Conservation (phyloP, 2,797 vertebrate species). For the Mallotus villosus region DNA sequence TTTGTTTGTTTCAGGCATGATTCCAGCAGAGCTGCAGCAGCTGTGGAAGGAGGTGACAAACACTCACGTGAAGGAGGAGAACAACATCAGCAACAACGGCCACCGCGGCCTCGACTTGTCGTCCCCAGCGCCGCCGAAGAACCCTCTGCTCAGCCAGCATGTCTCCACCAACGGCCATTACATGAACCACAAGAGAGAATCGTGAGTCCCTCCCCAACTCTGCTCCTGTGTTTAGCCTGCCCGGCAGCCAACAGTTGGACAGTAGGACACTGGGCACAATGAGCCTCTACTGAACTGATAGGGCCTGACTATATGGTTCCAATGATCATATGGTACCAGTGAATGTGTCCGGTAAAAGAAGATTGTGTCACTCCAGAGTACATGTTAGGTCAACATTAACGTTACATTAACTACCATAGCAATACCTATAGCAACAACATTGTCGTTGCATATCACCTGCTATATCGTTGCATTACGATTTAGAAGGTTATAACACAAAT, state of each 20-base stretch:
- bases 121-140: slow-evolving; percentile 88
- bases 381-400: background rate
- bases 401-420: no score
- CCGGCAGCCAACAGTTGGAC: background rate
- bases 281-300: background rate
- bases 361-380: background rate
- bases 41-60: slow-evolving; percentile 99
- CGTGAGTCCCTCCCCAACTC: slow-evolving; percentile 66
- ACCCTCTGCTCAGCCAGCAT: slow-evolving; percentile 90
- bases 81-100: slow-evolving; percentile 81
- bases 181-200: slow-evolving; percentile 93
- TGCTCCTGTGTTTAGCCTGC: slow-evolving; percentile 5
- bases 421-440: no score
- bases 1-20: slow-evolving; percentile 99
- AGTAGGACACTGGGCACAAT: background rate
- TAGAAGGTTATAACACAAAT: no score
- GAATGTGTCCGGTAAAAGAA: background rate
- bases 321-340: background rate
- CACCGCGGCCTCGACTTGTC: slow-evolving; percentile 95
- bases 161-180: slow-evolving; percentile 94
- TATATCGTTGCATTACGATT: no score
- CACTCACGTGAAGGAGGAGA: slow-evolving; percentile 88
- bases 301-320: no score
- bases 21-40: slow-evolving; percentile 98
- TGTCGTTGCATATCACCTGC: no score